Conservation (phyloP, 2,113 vertebrate species). For the Polyodon spathula region DNA sequence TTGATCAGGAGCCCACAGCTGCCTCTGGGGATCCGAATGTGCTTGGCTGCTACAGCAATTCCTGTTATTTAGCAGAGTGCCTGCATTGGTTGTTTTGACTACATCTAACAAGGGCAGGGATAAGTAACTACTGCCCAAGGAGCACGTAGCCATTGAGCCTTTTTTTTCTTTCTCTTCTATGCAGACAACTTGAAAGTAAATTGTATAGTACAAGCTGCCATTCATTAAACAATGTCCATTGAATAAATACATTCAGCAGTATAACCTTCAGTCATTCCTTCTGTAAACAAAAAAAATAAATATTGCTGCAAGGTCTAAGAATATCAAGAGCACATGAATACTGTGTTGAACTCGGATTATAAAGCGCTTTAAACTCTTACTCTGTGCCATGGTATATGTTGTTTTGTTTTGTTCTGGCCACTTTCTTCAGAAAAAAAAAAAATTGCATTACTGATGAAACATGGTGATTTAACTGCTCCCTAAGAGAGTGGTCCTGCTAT, state of each 20-base stretch:
- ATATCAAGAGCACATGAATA: neutral
- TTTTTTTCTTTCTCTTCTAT: neutral
- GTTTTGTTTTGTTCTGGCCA: neutral
- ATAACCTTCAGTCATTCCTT: too few species aligned
- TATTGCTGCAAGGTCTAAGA: neutral
- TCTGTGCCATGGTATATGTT: neutral
- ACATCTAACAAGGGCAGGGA: slow-evolving; percentile 20
- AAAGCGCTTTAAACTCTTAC: neutral
- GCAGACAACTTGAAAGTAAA: too few species aligned
- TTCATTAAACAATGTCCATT: too few species aligned
- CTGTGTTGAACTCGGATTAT: neutral
- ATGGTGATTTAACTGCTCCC: neutral
- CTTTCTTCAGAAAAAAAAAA: neutral
- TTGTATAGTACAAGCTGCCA: too few species aligned
- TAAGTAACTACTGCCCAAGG: slow-evolving; percentile 17
- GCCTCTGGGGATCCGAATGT: slow-evolving; percentile 19
- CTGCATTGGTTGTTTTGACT: slow-evolving; percentile 19
- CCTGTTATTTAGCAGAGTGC: slow-evolving; percentile 26
- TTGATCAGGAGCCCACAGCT: neutral
- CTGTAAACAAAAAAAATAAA: neutral
- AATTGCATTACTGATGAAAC: neutral
- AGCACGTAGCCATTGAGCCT: neutral
- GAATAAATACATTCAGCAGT: too few species aligned
- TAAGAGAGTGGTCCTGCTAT: neutral
- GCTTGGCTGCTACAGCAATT: slow-evolving; percentile 27